These are phyloP conservation scores for Centruroides vittatus DNA, from an alignment of 1,140 invertebrate species.

Conservation along the genomic window DNA sequence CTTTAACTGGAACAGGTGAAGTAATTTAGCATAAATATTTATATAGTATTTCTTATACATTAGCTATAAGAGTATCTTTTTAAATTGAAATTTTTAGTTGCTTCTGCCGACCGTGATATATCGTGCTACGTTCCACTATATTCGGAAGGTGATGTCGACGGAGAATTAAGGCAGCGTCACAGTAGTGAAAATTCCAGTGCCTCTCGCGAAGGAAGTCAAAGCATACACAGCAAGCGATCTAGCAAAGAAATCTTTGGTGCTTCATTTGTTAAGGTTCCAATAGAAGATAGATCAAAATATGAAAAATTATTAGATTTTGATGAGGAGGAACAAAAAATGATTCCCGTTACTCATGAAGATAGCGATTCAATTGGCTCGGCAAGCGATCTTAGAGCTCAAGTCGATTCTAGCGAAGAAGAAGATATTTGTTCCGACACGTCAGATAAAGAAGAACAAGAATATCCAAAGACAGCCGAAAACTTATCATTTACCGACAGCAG, in stretches of 20 bases:
- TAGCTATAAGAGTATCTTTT: no score
- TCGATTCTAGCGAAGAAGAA: constrained; percentile 28
- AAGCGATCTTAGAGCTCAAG: constrained; percentile 46
- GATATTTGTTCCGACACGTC: constrained; percentile 25
- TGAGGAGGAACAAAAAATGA: constrained; percentile 29
- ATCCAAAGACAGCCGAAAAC: constrained; percentile 1
- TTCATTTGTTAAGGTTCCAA: constrained; percentile 44
- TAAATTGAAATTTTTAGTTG: not conserved
- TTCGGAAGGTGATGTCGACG: constrained; percentile 10
- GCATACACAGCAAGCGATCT: constrained; percentile 14
- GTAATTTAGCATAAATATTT: no score
- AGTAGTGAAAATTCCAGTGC: constrained; percentile 21
- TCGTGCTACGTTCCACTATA: constrained; percentile 13
- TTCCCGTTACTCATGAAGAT: constrained; percentile 14
- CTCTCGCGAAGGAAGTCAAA: constrained; percentile 17
- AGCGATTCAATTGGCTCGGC: constrained; percentile 60
- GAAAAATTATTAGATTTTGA: constrained; percentile 41
- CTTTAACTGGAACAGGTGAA: no score
- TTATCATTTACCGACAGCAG: not conserved
- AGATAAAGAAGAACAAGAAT: constrained; percentile 6
- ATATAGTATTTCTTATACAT: no score
- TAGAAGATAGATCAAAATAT: constrained; percentile 62
- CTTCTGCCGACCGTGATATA: constrained; percentile 11
- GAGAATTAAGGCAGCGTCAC: constrained; percentile 12
- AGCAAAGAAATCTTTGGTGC: constrained; percentile 16